A percentile compares a stretch with the other conserved stretches of the same genome.
phyloP scores from a whole-genome alignment of 2,888 invertebrate species.

The Lasius fuliginosus region DNA sequence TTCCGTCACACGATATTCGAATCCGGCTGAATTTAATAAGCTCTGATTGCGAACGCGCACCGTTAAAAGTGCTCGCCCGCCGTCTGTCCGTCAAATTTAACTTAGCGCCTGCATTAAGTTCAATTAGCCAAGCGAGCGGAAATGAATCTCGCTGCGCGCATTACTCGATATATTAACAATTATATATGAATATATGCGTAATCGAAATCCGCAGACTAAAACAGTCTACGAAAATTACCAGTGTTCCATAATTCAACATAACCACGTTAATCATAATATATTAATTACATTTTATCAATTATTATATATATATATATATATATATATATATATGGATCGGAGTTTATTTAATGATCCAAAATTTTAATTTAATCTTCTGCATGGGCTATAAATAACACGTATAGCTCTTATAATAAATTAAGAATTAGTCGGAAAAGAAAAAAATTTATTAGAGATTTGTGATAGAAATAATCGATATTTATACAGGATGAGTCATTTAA shows the following conservation, averaged over 20 bases:
- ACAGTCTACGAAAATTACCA: neutral
- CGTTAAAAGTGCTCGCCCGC: slow-evolving; percentile 37
- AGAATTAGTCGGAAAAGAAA: neutral
- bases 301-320: neutral
- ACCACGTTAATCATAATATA: neutral
- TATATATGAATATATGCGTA: neutral
- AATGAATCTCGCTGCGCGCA: slow-evolving; percentile 20
- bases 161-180: slow-evolving; percentile 32
- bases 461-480: too few relatives aligned
- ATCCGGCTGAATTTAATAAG: slow-evolving; percentile 46
- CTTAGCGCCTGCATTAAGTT: slow-evolving; percentile 44
- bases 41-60: slow-evolving; percentile 43
- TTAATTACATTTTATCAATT: slow-evolving; percentile 16
- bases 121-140: slow-evolving; percentile 23
- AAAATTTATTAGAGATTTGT: neutral
- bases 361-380: neutral
- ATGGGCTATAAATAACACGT: neutral
- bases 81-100: slow-evolving; percentile 33
- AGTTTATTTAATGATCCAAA: neutral
- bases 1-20: slow-evolving; percentile 53
- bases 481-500: too few relatives aligned
- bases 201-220: neutral
- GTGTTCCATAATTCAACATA: neutral
- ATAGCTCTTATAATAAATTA: neutral
- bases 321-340: neutral